These are phyloP conservation scores for Phlogophora meticulosa DNA, from an alignment of 2,888 invertebrate species.

Conservation along the genomic window DNA sequence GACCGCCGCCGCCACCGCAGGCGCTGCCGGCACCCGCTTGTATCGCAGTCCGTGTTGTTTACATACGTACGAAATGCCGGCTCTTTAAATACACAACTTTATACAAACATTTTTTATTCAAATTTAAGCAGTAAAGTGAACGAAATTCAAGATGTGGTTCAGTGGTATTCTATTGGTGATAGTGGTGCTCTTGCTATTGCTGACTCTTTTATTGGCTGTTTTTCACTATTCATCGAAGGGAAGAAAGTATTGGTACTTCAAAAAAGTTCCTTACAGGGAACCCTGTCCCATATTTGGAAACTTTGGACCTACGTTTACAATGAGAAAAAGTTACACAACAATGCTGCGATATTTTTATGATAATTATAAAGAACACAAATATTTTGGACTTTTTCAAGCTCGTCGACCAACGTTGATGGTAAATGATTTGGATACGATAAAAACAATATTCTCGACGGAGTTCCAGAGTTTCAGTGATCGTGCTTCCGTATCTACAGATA, in stretches of 20 bases:
- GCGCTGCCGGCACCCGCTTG: conserved; percentile 65
- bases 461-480: conserved; percentile 85
- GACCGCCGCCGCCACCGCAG: conserved; percentile 72
- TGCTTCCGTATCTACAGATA: conserved; percentile 84
- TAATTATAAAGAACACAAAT: conserved; percentile 79
- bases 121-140: conserved; percentile 62
- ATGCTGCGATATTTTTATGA: conserved; percentile 85
- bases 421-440: conserved; percentile 83
- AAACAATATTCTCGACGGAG: conserved; percentile 81
- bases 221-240: conserved; percentile 84
- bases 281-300: conserved; percentile 89
- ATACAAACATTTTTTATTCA: conserved; percentile 56
- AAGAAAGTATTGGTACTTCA: conserved; percentile 85
- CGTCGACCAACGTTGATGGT: conserved; percentile 86
- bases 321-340: conserved; percentile 83
- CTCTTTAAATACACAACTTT: conserved; percentile 68
- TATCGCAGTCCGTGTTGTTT: conserved; percentile 79
- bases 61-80: conserved; percentile 76
- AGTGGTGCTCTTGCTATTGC: conserved; percentile 66
- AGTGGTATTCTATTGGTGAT: conserved; percentile 76
- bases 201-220: conserved; percentile 77
- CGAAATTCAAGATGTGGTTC: conserved; percentile 74
- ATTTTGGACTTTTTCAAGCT: conserved; percentile 87
- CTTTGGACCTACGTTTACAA: conserved; percentile 85
- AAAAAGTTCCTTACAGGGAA: conserved; percentile 86